Conservation (phyloP, 2,888 invertebrate genomes). For the Rhagonycha fulva region DNA sequence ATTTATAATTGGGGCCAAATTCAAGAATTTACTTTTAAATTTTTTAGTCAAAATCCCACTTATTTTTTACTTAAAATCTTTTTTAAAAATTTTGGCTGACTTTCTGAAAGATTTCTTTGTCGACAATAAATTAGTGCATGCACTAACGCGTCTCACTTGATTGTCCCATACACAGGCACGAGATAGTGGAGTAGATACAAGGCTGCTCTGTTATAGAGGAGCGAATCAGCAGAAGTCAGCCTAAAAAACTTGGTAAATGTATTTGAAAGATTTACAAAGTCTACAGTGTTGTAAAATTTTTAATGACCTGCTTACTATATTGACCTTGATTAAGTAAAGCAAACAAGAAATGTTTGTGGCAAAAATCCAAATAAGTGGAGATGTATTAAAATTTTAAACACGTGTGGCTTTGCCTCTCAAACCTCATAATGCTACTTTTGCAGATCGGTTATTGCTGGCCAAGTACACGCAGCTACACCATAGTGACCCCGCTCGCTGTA, state of each 20-base stretch:
- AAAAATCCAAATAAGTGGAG: background rate
- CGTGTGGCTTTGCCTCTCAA: slow-evolving; percentile 25
- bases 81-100: background rate
- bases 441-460: slow-evolving; percentile 63
- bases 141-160: background rate
- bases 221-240: background rate
- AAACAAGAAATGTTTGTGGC: background rate
- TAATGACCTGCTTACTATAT: background rate
- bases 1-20: background rate
- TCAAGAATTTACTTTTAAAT: background rate
- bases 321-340: background rate
- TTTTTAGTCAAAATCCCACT: background rate
- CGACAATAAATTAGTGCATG: background rate
- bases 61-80: background rate
- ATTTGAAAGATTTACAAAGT: background rate
- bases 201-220: background rate
- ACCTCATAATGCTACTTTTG: slow-evolving; percentile 46
- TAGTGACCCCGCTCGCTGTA: slow-evolving; percentile 47
- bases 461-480: slow-evolving; percentile 51
- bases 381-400: background rate
- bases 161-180: background rate
- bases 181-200: background rate
- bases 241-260: background rate
- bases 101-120: background rate
- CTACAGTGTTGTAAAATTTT: background rate